Evolutionary conservation across 2,113 vertebrate species (phyloP).

Genomic region (Sorex araneus): DNA sequence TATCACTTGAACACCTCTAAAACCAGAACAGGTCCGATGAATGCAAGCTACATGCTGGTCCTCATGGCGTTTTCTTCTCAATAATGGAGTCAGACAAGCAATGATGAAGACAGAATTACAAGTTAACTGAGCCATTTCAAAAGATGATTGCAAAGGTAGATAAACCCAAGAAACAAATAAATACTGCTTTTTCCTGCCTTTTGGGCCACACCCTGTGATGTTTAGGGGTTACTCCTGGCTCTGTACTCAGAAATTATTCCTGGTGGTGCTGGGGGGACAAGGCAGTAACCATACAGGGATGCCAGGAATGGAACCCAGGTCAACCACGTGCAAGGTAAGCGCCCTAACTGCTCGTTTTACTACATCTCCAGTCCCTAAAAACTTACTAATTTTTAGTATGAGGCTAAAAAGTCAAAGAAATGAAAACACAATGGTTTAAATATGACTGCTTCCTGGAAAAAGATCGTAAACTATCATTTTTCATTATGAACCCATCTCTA

Average conservation of each 20-base stretch:
- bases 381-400: not conserved
- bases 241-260: too few species aligned
- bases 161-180: conserved; percentile 26
- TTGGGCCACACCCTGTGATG: too few species aligned
- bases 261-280: too few species aligned
- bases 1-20: conserved; percentile 56
- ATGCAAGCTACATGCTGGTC: not conserved
- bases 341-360: too few species aligned
- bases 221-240: too few species aligned
- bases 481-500: not conserved
- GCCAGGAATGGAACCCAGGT: too few species aligned
- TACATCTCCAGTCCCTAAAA: not conserved
- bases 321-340: too few species aligned
- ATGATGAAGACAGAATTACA: not conserved
- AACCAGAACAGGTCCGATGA: not conserved
- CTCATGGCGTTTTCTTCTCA: not conserved
- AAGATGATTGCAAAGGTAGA: not conserved
- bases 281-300: too few species aligned
- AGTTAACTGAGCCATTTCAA: conserved; percentile 42
- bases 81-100: not conserved
- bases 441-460: not conserved
- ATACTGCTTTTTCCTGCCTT: too few species aligned
- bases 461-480: not conserved
- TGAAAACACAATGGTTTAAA: conserved; percentile 18
- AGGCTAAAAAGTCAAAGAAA: conserved; percentile 52